Percentiles rank a stretch among this genome's conserved stretches.
Conservation (phyloP, 2,888 invertebrate genomes). For the Pyrrhosoma nymphula region DNA sequence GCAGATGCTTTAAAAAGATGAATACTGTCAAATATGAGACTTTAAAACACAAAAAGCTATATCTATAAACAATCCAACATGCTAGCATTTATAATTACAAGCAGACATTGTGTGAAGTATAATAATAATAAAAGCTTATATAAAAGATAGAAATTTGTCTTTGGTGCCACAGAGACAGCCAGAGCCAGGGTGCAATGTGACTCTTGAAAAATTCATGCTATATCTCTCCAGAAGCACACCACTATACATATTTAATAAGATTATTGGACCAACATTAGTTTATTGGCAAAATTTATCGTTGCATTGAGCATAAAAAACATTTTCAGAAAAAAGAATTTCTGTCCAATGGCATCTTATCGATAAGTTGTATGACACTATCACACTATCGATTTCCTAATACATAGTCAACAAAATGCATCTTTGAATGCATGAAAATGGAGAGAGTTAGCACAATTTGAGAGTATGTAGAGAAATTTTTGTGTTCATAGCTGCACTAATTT, state of each 20-base stretch:
- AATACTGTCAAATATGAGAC: conserved; percentile 46
- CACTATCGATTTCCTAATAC: background rate
- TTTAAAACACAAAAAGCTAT: conserved; percentile 65
- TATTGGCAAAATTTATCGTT: background rate
- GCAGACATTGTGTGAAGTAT: conserved; percentile 19
- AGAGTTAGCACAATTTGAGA: conserved; percentile 41
- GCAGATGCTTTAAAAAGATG: conserved; percentile 56
- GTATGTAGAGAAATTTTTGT: conserved; percentile 20
- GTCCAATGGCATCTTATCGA: background rate
- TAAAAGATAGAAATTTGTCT: conserved; percentile 42
- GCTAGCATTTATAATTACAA: conserved; percentile 53
- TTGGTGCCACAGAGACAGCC: conserved; percentile 65
- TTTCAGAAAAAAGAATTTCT: background rate
- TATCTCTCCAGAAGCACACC: conserved; percentile 15
- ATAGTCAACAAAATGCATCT: background rate
- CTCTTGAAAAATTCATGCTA: conserved; percentile 36
- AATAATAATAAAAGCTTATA: conserved; percentile 41
- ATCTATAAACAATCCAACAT: conserved; percentile 64
- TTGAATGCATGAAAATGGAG: background rate
- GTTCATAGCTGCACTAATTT: conserved; percentile 52
- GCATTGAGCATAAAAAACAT: background rate
- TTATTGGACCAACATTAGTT: background rate
- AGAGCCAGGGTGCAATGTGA: conserved; percentile 61
- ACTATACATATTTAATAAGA: background rate
- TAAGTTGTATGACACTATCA: background rate